These are phyloP conservation scores for Toxotes jaculatrix DNA, from an alignment of 2,113 vertebrate species.

Conservation along the genomic window DNA sequence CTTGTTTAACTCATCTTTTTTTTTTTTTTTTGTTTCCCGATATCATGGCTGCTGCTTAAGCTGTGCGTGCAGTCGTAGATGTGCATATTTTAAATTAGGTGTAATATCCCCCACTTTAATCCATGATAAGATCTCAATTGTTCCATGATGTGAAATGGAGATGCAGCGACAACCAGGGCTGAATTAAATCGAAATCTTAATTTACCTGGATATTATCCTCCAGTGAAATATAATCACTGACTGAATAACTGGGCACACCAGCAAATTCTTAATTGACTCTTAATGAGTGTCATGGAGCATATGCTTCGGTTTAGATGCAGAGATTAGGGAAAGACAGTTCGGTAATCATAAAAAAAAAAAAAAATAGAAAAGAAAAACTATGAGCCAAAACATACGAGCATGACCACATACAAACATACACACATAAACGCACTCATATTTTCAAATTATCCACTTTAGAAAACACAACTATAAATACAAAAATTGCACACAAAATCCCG, in stretches of 20 bases:
- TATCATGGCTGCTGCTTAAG: slow-evolving; percentile 69
- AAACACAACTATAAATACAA: slow-evolving; percentile 69
- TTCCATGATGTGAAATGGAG: slow-evolving; percentile 82
- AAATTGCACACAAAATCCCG: slow-evolving; percentile 60
- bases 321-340: slow-evolving; percentile 61
- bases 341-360: background rate
- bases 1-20: slow-evolving; percentile 63
- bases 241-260: slow-evolving; percentile 73
- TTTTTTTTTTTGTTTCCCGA: slow-evolving; percentile 29
- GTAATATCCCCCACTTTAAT: slow-evolving; percentile 83
- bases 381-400: slow-evolving; percentile 40
- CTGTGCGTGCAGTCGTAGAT: slow-evolving; percentile 66
- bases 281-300: slow-evolving; percentile 74
- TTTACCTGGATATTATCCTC: slow-evolving; percentile 83
- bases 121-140: slow-evolving; percentile 83
- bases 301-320: slow-evolving; percentile 66
- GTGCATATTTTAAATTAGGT: slow-evolving; percentile 82
- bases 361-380: background rate
- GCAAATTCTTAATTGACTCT: slow-evolving; percentile 76
- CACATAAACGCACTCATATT: slow-evolving; percentile 59
- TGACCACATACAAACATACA: slow-evolving; percentile 50
- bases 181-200: slow-evolving; percentile 84
- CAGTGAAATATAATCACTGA: slow-evolving; percentile 79
- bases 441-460: slow-evolving; percentile 75
- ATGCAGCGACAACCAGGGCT: slow-evolving; percentile 72